These are phyloP conservation scores for Arion vulgaris DNA, from an alignment of 1,140 invertebrate species.

Conservation along the genomic window DNA sequence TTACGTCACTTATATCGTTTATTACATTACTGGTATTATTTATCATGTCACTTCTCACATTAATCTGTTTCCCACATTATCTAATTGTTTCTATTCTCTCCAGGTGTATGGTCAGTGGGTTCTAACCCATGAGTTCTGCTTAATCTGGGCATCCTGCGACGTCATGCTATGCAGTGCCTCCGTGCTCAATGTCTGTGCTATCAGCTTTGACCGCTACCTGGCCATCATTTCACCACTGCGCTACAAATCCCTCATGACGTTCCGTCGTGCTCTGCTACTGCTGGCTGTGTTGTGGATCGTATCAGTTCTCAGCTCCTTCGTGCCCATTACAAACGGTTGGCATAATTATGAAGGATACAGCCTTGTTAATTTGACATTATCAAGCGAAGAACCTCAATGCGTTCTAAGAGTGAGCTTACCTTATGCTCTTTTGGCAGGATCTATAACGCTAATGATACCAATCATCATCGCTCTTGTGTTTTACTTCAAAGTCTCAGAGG, in stretches of 20 bases:
- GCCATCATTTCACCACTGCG: slow-evolving; percentile 98
- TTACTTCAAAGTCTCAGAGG: slow-evolving; percentile 64
- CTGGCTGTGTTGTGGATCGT: slow-evolving; percentile 95
- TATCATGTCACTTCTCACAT: too few relatives aligned
- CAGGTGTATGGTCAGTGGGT: slow-evolving; percentile 84
- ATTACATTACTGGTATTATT: too few relatives aligned
- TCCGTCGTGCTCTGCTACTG: slow-evolving; percentile 85
- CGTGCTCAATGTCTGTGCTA: slow-evolving; percentile 97
- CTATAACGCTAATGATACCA: slow-evolving; percentile 61
- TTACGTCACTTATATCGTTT: too few relatives aligned
- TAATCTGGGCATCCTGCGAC: slow-evolving; percentile 98
- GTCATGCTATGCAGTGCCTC: slow-evolving; percentile 99
- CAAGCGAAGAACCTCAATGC: slow-evolving; percentile 54
- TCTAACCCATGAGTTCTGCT: slow-evolving; percentile 94
- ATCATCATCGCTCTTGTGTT: slow-evolving; percentile 63
- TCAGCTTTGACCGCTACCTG: slow-evolving; percentile 96
- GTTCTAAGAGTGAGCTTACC: slow-evolving; percentile 60
- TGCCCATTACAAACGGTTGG: slow-evolving; percentile 93
- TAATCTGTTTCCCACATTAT: too few relatives aligned
- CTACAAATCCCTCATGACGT: slow-evolving; percentile 94
- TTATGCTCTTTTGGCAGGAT: slow-evolving; percentile 56
- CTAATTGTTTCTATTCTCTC: background rate
- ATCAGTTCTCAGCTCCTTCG: slow-evolving; percentile 94
- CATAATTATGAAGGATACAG: slow-evolving; percentile 75
- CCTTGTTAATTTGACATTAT: slow-evolving; percentile 59